Percentiles rank a stretch among this genome's conserved stretches.
These are phyloP conservation scores for Epirrhoe tristata DNA, from an alignment of 2,888 invertebrate species.

Conservation along the genomic window DNA sequence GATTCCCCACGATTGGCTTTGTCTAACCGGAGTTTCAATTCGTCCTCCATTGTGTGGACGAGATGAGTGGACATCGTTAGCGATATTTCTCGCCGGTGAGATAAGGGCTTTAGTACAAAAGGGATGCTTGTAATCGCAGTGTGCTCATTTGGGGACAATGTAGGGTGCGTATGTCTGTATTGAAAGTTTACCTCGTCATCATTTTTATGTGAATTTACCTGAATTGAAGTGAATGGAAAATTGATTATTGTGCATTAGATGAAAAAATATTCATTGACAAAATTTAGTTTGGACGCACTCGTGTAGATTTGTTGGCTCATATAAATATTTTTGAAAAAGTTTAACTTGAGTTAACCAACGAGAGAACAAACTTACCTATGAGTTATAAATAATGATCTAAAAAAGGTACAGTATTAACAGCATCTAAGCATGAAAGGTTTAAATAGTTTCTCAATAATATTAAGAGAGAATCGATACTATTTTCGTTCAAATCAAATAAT, in stretches of 20 bases:
- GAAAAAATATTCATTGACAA: too few relatives aligned
- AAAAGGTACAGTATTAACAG: neutral
- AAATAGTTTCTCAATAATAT: neutral
- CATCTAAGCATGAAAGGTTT: neutral
- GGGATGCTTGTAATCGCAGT: constrained; percentile 73
- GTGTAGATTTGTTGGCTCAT: too few relatives aligned
- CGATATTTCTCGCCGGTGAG: constrained; percentile 66
- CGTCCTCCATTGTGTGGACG: constrained; percentile 75
- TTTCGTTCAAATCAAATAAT: constrained; percentile 1
- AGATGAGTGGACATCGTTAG: constrained; percentile 83
- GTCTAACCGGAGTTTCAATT: constrained; percentile 81
- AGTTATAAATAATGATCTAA: too few relatives aligned
- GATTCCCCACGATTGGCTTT: constrained; percentile 70
- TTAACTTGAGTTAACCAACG: too few relatives aligned
- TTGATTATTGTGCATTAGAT: too few relatives aligned
- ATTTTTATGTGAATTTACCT: neutral
- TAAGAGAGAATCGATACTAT: neutral
- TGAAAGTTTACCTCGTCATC: constrained; percentile 13
- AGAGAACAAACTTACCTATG: too few relatives aligned
- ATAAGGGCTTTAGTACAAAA: constrained; percentile 77
- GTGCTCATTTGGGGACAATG: constrained; percentile 56
- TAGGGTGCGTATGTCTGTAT: constrained; percentile 24
- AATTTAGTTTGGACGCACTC: too few relatives aligned
- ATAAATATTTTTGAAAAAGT: too few relatives aligned
- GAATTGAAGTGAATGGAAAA: neutral